Base-by-base conservation (phyloP, 2,888 invertebrate genomes). In the Sesamia inferens region DNA sequence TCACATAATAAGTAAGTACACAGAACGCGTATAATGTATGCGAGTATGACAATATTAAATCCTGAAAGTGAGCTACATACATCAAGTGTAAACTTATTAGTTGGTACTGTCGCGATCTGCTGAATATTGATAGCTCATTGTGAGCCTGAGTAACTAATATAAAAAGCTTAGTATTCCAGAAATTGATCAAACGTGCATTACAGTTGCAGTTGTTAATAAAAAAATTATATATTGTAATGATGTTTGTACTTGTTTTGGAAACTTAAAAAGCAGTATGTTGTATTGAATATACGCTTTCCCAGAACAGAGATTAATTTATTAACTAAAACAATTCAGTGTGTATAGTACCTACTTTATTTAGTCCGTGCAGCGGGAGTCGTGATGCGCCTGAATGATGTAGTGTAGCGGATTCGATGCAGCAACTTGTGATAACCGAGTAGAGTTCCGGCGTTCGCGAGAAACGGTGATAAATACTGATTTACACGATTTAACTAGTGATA, bases 391-490 rank as follows among this genome's bases (percentile, higher is more conserved):
- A 82, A 77, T 79, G 83, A 87, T 79, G 76, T 77, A 74, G 80
- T 77, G 80, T 77, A 80, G 76, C 68, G 71, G 68, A 74, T 78
- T 85, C 80, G 77, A 78, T 78, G 85, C 83, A 57, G 69, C 83
- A 48, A 54, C 61, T 71, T 58, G 75, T 68, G 85, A 84, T 71
- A 75, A 62, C 70, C 48, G 61, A 55, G 51, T 74, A 24, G 59
- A 61, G 72, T 63, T 78, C 68, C 79, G 54, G 71, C 24, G 58
- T 80, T 75, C 59, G 44, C 68, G 71, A 81, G 85, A 71, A 78
- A 74, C 70, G 63, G 67, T 70, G 75, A 86, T 84, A 86, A 84
- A 84, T 84, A 86, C 75, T 31, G 69, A 73, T 79, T 73, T 83
- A 79, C 79, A 79, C 66, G 79, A 79, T 83, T 83, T 69, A 73